Base-by-base conservation (phyloP, 1,140 invertebrate species). In the Asobara japonica region DNA sequence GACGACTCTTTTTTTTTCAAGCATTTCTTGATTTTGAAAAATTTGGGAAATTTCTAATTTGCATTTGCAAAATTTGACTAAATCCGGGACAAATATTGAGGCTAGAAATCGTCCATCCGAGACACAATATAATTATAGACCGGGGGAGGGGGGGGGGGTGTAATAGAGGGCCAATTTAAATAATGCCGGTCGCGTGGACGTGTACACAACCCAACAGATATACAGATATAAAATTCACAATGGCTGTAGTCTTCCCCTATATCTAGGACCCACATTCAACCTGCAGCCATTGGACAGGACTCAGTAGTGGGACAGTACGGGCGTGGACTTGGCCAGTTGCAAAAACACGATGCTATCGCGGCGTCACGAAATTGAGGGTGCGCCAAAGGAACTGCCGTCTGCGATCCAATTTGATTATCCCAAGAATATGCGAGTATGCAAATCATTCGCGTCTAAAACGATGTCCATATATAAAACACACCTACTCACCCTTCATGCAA, bases 361-460 rank as follows among this genome's bases (percentile, higher is more conserved):
- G 56, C n/a, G 66, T 68, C 66, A 68, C 66, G 66, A 68, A 68
- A 68, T 68, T 51, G 45, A 31, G 66, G 66, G 65, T 67, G 64
- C 64, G 41, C 18, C 38, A 30, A 30, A 56, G 18, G 56, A 68
- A 68, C 41, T 68, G 41, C 66, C 29, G 36, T 67, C 66, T 31
- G 38, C 66, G 27, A 68, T 68, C 66, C 66, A 56, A 68, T 68
- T 48, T 51, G 66, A 68, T 68, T 68, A 45, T 33, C 62, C 22
- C 62, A 31, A 20, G 45, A 68, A 31, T 51, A 75, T 74, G 70
- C 48, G 75, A 76, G 73, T 74, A 67, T 48, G 56, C 27, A 64
- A 65, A 66, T 74, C 68, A 74, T 61, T 60, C 18, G 27, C 51
- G 22, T 56, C 51, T 56, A 56, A 56, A 56, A 56, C 51, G n/a